phyloP scores from a whole-genome alignment of 1,140 invertebrate genomes.

The Drosophila equinoxialis region DNA sequence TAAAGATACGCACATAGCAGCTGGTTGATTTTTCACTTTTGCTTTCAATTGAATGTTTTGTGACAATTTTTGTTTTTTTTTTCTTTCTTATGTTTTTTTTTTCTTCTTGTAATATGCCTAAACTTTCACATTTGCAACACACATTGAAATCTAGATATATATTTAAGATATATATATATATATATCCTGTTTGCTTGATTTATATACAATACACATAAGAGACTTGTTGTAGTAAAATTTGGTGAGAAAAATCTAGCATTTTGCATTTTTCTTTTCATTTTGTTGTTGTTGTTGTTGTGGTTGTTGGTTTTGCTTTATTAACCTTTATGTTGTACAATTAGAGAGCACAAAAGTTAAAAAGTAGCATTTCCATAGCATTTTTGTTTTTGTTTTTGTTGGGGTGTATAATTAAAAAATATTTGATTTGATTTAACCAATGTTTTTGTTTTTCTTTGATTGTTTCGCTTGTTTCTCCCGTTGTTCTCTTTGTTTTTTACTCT shows the following conservation, averaged over 20 bases:
- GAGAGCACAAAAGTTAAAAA: slow-evolving; percentile 77
- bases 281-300: slow-evolving; percentile 13
- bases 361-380: slow-evolving; percentile 53
- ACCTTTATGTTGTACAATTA: slow-evolving; percentile 73
- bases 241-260: slow-evolving; percentile 75
- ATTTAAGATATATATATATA: slow-evolving; percentile 51
- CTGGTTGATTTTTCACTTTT: slow-evolving; percentile 1
- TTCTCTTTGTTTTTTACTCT: background rate
- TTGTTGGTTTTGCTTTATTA: slow-evolving; percentile 63
- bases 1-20: slow-evolving; percentile 52
- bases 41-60: slow-evolving; percentile 16
- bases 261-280: slow-evolving; percentile 45
- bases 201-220: slow-evolving; percentile 80
- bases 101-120: background rate
- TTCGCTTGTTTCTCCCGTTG: slow-evolving; percentile 63
- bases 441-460: slow-evolving; percentile 73
- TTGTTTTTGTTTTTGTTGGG: slow-evolving; percentile 9
- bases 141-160: slow-evolving; percentile 21
- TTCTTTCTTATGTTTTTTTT: slow-evolving; percentile 5
- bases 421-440: slow-evolving; percentile 65
- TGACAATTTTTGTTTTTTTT: background rate
- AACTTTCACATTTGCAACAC: slow-evolving; percentile 1
- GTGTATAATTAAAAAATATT: slow-evolving; percentile 75
- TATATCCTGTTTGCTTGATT: slow-evolving; percentile 48
- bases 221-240: slow-evolving; percentile 79